These are phyloP conservation scores for Oscheius onirici DNA, from an alignment of 2,888 invertebrate genomes.

Conservation along the genomic window DNA sequence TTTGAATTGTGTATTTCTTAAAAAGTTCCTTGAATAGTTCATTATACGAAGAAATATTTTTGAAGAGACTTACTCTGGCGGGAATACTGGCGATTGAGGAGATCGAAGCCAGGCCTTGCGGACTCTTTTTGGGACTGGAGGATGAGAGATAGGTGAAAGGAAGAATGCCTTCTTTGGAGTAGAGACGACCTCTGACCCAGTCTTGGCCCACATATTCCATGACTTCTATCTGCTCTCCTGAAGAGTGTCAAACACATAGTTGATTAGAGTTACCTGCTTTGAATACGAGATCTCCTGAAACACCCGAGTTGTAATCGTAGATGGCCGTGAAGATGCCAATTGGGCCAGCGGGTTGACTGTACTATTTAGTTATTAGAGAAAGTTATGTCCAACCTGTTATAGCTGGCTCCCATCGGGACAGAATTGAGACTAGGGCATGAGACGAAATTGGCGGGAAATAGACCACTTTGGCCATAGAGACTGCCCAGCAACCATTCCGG, in stretches of 20 bases:
- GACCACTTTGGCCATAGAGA: conserved; percentile 52
- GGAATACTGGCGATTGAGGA: conserved; percentile 20
- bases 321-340: conserved; percentile 38
- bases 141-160: conserved; percentile 55
- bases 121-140: conserved; percentile 39
- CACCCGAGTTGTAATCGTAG: conserved; percentile 62
- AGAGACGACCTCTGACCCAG: conserved; percentile 49
- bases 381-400: conserved; percentile 1
- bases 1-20: conserved; percentile 20
- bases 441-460: conserved; percentile 63
- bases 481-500: conserved; percentile 67
- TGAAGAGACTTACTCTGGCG: conserved; percentile 31
- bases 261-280: conserved; percentile 26
- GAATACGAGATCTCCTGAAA: conserved; percentile 44
- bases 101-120: conserved; percentile 43
- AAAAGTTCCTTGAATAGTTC: background rate
- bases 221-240: conserved; percentile 43
- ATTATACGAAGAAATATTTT: background rate
- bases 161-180: conserved; percentile 55
- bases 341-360: conserved; percentile 5
- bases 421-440: conserved; percentile 42
- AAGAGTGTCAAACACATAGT: background rate
- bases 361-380: background rate
- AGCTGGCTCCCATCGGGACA: conserved; percentile 33
- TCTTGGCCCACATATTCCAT: conserved; percentile 49